Conservation (phyloP, 2,113 vertebrate species). For the Mionectes macconnelli region DNA sequence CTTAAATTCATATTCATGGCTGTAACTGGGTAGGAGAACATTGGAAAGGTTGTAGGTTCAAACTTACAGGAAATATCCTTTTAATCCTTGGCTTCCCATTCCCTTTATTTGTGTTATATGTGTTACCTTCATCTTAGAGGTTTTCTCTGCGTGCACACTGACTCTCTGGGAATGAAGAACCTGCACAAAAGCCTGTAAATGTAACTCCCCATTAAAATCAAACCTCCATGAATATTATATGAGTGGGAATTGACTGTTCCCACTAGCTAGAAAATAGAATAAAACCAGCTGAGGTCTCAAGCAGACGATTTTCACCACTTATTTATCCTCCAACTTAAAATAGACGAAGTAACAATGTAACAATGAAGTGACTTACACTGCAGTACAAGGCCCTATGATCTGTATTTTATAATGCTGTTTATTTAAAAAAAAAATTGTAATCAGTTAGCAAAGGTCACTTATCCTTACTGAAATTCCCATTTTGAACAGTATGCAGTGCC, state of each 20-base stretch:
- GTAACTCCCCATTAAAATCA: constrained; percentile 78
- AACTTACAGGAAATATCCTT: neutral
- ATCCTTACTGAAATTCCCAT: constrained; percentile 37
- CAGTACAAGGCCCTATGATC: neutral
- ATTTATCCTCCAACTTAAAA: constrained; percentile 45
- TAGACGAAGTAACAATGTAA: neutral
- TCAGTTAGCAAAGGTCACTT: constrained; percentile 35
- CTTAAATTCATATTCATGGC: neutral
- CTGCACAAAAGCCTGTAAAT: neutral
- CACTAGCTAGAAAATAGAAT: constrained; percentile 60
- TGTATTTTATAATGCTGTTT: constrained; percentile 8
- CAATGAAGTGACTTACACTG: neutral
- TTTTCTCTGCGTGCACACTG: neutral
- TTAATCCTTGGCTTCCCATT: neutral
- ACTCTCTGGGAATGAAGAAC: neutral
- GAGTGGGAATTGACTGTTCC: constrained; percentile 73
- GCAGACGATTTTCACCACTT: constrained; percentile 38
- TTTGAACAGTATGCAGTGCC: constrained; percentile 18
- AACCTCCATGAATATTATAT: constrained; percentile 83
- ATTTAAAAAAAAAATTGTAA: neutral
- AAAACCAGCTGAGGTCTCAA: constrained; percentile 39
- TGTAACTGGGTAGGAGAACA: neutral
- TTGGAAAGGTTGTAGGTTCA: neutral
- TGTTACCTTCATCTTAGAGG: neutral
- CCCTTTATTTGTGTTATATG: neutral